Evolutionary conservation across 2,797 vertebrate genomes (phyloP).

Genomic region (Darevskia mixta): DNA sequence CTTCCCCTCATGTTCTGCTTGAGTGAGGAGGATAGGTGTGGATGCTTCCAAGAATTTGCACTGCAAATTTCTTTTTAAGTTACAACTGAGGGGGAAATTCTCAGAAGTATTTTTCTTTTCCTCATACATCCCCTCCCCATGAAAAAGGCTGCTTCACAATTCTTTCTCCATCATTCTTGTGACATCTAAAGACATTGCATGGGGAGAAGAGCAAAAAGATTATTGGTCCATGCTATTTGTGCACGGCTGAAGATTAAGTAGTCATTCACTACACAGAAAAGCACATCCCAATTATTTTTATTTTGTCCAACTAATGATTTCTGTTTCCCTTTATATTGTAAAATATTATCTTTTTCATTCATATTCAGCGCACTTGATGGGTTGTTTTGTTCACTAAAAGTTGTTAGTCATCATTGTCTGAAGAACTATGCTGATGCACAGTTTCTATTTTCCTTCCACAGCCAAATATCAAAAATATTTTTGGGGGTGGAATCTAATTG

Average conservation of each 20-base stretch:
- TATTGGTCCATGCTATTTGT: no score
- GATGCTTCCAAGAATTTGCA: not conserved
- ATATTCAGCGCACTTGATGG: constrained; percentile 52
- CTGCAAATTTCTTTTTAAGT: not conserved
- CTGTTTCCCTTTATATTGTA: constrained; percentile 18
- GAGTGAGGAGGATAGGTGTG: not conserved
- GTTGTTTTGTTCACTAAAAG: constrained; percentile 54
- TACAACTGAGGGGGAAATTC: no score
- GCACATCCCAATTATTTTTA: not conserved
- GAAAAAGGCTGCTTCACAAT: no score
- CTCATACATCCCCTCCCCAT: no score
- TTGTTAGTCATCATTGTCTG: constrained; percentile 50
- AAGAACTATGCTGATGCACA: constrained; percentile 42
- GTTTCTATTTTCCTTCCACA: constrained; percentile 69
- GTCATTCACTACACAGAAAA: not conserved
- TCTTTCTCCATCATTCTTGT: no score
- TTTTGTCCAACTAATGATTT: not conserved
- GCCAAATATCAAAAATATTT: not conserved
- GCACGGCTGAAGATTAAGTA: not conserved
- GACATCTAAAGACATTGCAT: no score
- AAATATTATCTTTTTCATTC: not conserved
- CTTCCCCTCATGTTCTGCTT: not conserved
- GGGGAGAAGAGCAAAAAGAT: no score
- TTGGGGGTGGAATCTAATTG: no score
- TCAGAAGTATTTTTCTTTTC: no score